phyloP scores from a whole-genome alignment of 1,140 invertebrate species.

The Cydia strobilella region DNA sequence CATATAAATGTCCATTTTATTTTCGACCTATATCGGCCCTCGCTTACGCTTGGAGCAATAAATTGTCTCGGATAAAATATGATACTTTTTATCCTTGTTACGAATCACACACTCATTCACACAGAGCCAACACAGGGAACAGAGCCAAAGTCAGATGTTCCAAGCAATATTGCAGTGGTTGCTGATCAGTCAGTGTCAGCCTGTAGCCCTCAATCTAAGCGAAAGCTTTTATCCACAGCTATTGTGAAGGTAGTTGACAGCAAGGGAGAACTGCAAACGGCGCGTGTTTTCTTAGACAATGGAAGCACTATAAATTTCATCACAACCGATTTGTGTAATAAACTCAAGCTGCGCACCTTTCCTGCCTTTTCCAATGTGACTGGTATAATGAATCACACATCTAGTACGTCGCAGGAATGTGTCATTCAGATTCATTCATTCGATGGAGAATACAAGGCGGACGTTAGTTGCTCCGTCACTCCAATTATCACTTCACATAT shows the following conservation, averaged over 20 bases:
- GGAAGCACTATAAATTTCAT: constrained; percentile 10
- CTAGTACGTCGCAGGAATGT: not conserved
- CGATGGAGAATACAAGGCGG: not conserved
- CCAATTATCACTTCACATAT: not conserved
- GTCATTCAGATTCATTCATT: not conserved
- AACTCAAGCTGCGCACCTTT: not conserved
- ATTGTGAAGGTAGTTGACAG: not conserved
- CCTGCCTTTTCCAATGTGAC: not conserved
- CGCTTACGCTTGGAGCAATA: too few relatives aligned
- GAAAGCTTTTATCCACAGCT: constrained; percentile 23
- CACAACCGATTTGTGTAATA: not conserved
- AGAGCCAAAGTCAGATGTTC: not conserved
- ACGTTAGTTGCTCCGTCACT: constrained; percentile 27
- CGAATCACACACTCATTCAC: not conserved
- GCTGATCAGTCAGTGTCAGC: not conserved
- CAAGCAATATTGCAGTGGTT: not conserved
- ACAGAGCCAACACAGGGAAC: not conserved
- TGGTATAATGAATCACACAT: not conserved
- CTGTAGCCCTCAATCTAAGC: not conserved
- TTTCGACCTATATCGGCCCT: too few relatives aligned
- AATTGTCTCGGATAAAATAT: too few relatives aligned
- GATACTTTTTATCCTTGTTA: too few relatives aligned
- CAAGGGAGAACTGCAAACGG: not conserved
- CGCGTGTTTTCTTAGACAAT: constrained; percentile 15
- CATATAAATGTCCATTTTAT: too few relatives aligned